A percentile compares a stretch with the other conserved stretches of the same genome.
phyloP scores from a whole-genome alignment of 2,113 vertebrate species.

The Lagopus leucura region DNA sequence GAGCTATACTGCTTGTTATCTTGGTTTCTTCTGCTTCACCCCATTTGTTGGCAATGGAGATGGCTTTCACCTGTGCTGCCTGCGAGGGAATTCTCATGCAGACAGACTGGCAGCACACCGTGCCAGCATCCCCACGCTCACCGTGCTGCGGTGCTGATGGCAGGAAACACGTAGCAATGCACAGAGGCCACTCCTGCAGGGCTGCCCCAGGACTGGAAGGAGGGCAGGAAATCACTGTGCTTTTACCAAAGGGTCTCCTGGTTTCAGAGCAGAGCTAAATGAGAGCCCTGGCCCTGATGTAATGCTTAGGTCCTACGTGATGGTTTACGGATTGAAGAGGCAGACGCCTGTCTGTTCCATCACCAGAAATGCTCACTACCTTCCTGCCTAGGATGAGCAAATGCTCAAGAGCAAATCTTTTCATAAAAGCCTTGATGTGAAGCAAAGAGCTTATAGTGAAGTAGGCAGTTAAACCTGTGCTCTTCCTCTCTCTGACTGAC shows the following conservation, averaged over 20 bases:
- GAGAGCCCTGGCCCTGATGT: neutral
- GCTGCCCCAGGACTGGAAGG: neutral
- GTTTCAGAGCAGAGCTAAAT: neutral
- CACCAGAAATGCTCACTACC: slow-evolving; percentile 8
- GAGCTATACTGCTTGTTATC: neutral
- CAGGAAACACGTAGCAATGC: neutral
- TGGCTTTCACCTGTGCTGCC: slow-evolving; percentile 15
- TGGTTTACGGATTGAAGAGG: neutral
- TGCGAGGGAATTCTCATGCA: neutral
- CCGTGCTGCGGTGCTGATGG: neutral
- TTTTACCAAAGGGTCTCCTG: neutral
- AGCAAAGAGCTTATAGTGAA: slow-evolving; percentile 55
- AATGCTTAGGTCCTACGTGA: neutral
- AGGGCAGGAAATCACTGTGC: neutral
- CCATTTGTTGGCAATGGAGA: neutral
- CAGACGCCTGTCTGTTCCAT: slow-evolving; percentile 13
- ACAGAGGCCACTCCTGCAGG: neutral
- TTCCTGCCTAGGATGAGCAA: slow-evolving; percentile 31
- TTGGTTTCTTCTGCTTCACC: neutral
- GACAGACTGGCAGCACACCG: neutral
- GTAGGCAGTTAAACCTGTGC: slow-evolving; percentile 64
- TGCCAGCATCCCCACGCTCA: neutral
- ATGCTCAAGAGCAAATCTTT: slow-evolving; percentile 46
- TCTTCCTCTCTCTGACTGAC: slow-evolving; percentile 56
- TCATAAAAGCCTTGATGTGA: slow-evolving; percentile 45